Percentiles rank a stretch among this genome's conserved stretches.
phyloP scores from a whole-genome alignment of 2,888 invertebrate species.

The Calliscelio sp. region DNA sequence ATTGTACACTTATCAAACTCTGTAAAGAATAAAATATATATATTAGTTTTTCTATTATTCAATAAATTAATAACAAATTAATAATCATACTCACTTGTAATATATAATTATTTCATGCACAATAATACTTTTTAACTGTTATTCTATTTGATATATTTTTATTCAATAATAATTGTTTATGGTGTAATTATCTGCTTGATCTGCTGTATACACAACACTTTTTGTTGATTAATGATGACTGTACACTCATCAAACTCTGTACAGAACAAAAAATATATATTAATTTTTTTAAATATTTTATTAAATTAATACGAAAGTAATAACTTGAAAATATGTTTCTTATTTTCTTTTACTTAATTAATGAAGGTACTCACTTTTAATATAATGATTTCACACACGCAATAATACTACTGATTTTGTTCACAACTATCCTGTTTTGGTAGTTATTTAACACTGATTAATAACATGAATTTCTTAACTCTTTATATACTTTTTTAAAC shows the following conservation, averaged over 20 bases:
- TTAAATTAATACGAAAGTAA: background rate
- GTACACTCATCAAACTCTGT: too few relatives aligned
- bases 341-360: too few relatives aligned
- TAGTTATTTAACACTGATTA: background rate
- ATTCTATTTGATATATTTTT: too few relatives aligned
- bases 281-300: background rate
- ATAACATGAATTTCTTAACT: background rate
- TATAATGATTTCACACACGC: background rate
- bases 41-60: background rate
- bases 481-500: constrained; percentile 3
- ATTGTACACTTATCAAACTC: too few relatives aligned
- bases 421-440: background rate
- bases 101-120: background rate
- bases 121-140: too few relatives aligned
- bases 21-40: background rate
- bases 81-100: background rate
- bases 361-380: background rate
- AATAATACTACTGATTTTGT: background rate
- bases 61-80: background rate
- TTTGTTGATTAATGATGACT: too few relatives aligned
- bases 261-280: background rate
- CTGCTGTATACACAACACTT: too few relatives aligned
- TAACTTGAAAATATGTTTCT: too few relatives aligned
- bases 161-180: too few relatives aligned
- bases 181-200: too few relatives aligned